These are phyloP conservation scores for Saguinus midas DNA, from an alignment of 2,113 vertebrate genomes.

Conservation along the genomic window DNA sequence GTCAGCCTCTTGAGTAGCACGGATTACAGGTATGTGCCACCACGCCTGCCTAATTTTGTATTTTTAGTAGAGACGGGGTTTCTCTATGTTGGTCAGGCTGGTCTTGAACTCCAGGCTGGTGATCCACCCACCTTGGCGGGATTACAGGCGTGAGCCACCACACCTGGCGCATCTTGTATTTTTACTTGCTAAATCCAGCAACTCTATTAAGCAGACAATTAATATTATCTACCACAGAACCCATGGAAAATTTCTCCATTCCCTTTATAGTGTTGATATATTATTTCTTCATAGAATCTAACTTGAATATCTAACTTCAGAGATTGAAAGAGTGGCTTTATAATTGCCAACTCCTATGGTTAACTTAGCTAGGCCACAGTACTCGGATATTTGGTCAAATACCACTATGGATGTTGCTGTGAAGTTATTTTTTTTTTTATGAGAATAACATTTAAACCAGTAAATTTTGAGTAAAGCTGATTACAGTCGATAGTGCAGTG, in stretches of 20 bases:
- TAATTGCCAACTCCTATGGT: not conserved
- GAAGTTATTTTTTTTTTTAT: conserved; percentile 19
- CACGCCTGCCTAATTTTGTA: too few relatives aligned
- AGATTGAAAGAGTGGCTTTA: not conserved
- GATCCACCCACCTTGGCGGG: too few relatives aligned
- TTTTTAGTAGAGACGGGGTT: too few relatives aligned
- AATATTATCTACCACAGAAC: not conserved
- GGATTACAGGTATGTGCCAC: too few relatives aligned
- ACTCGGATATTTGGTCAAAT: not conserved
- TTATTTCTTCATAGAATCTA: not conserved
- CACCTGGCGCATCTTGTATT: too few relatives aligned
- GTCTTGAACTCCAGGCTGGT: too few relatives aligned
- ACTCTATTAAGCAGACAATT: not conserved
- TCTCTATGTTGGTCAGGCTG: too few relatives aligned
- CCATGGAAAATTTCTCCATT: not conserved
- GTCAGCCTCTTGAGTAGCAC: too few relatives aligned
- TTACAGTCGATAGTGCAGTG: not conserved
- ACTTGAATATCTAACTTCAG: not conserved
- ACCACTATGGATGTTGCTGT: not conserved
- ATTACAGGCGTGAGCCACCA: too few relatives aligned
- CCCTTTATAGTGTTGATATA: not conserved
- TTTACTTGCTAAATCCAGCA: too few relatives aligned
- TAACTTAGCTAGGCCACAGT: not conserved
- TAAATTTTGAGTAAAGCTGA: not conserved
- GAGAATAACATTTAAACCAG: not conserved